Conservation (phyloP, 2,888 invertebrate species). For the Pycnomerus fuliginosus region DNA sequence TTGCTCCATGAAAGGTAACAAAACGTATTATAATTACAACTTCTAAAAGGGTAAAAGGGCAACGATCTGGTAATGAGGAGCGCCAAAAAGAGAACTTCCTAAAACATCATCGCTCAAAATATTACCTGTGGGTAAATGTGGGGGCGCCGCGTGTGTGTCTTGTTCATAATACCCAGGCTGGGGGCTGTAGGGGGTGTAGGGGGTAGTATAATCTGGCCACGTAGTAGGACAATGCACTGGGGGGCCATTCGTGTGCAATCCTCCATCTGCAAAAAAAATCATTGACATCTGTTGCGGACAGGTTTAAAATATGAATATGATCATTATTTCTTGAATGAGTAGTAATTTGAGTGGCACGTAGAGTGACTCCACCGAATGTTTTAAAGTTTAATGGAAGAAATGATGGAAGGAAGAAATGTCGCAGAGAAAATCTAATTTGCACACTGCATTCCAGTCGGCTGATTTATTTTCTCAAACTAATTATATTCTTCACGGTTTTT, state of each 20-base stretch:
- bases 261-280: slow-evolving; percentile 51
- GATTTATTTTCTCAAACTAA: too few species aligned
- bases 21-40: too few species aligned
- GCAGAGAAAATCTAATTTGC: too few species aligned
- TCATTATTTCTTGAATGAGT: too few species aligned
- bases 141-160: slow-evolving; percentile 54
- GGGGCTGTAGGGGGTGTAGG: slow-evolving; percentile 58
- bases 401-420: too few species aligned
- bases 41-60: slow-evolving; percentile 1
- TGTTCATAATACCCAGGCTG: slow-evolving; percentile 55
- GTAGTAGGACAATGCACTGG: slow-evolving; percentile 39
- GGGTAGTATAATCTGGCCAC: slow-evolving; percentile 53
- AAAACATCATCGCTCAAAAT: background rate
- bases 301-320: background rate
- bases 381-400: too few species aligned
- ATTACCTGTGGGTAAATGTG: slow-evolving; percentile 64
- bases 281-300: slow-evolving; percentile 3
- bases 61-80: slow-evolving; percentile 5
- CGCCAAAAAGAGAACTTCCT: slow-evolving; percentile 3
- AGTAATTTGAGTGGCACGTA: too few species aligned
- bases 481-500: too few species aligned
- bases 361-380: too few species aligned
- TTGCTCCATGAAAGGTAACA: too few species aligned
- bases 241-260: slow-evolving; percentile 33
- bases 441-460: too few species aligned